Evolutionary conservation across 2,797 vertebrate species (phyloP).

Genomic region (Sorex maritimensis): DNA sequence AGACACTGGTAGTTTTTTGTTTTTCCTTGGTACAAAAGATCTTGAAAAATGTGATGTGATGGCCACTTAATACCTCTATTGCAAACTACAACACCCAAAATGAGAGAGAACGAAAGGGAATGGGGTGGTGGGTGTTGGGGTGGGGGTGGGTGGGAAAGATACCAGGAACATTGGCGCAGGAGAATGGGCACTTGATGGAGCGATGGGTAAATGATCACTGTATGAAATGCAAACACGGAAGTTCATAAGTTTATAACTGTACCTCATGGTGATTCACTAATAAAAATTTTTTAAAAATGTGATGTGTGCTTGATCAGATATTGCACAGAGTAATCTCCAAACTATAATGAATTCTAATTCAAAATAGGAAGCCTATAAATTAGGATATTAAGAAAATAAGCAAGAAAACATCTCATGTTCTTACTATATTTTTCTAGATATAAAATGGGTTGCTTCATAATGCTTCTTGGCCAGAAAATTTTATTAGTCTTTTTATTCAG

Average conservation of each 20-base stretch:
- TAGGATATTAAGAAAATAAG: not conserved
- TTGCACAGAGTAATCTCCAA: not conserved
- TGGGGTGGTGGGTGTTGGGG: too few species aligned
- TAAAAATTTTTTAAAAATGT: not conserved
- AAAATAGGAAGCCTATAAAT: not conserved
- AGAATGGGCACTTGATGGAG: too few species aligned
- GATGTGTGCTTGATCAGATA: accelerated
- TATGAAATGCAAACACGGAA: too few species aligned
- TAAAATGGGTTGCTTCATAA: not conserved
- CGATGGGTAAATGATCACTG: too few species aligned
- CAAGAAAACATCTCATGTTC: not conserved
- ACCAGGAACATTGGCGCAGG: too few species aligned
- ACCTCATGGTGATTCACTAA: too few species aligned
- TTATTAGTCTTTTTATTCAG: not conserved
- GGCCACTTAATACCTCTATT: too few species aligned
- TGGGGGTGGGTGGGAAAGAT: too few species aligned
- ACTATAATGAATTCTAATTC: not conserved
- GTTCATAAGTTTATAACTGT: too few species aligned
- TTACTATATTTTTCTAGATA: not conserved
- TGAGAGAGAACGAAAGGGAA: too few species aligned
- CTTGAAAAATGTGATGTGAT: not conserved
- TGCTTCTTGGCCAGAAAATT: not conserved
- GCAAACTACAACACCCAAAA: too few species aligned
- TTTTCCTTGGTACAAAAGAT: not conserved
- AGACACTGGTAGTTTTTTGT: not conserved